Percentiles rank a stretch among this genome's conserved stretches.
Conservation (phyloP, 2,113 vertebrate genomes). For the Micromys minutus region DNA sequence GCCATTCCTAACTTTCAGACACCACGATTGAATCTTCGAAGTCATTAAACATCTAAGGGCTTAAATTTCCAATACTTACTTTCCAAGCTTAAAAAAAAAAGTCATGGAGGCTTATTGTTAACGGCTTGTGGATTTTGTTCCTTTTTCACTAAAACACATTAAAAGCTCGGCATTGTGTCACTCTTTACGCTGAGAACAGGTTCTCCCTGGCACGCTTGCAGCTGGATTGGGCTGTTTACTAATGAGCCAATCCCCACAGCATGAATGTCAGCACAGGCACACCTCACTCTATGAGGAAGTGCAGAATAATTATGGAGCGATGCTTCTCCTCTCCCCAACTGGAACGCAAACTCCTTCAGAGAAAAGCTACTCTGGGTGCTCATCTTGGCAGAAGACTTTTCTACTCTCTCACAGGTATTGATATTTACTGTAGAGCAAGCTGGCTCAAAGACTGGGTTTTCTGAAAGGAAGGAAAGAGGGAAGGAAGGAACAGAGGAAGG, state of each 20-base stretch:
- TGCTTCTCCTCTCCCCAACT: not conserved
- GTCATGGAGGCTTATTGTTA: not conserved
- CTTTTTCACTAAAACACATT: not conserved
- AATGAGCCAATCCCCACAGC: constrained; percentile 13
- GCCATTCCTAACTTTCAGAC: not conserved
- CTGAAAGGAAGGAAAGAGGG: not conserved
- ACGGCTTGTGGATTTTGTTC: not conserved
- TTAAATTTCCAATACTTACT: constrained; percentile 26
- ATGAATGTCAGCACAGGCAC: not conserved
- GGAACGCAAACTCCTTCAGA: not conserved
- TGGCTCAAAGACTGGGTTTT: not conserved
- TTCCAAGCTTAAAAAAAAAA: not conserved
- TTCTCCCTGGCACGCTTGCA: not conserved
- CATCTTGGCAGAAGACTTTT: not conserved
- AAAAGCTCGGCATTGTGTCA: not conserved
- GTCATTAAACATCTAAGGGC: not conserved
- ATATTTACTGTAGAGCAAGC: not conserved
- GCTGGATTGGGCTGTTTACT: not conserved
- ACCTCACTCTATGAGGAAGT: not conserved
- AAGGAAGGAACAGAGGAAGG: too few species aligned
- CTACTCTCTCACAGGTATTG: not conserved
- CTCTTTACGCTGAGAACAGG: constrained; percentile 5
- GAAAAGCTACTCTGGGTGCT: not conserved
- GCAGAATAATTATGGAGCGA: constrained; percentile 5
- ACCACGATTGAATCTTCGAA: not conserved